A percentile compares a stretch with the other conserved stretches of the same genome.
Conservation (phyloP, 2,888 invertebrate genomes). For the Drosophila lacicola region DNA sequence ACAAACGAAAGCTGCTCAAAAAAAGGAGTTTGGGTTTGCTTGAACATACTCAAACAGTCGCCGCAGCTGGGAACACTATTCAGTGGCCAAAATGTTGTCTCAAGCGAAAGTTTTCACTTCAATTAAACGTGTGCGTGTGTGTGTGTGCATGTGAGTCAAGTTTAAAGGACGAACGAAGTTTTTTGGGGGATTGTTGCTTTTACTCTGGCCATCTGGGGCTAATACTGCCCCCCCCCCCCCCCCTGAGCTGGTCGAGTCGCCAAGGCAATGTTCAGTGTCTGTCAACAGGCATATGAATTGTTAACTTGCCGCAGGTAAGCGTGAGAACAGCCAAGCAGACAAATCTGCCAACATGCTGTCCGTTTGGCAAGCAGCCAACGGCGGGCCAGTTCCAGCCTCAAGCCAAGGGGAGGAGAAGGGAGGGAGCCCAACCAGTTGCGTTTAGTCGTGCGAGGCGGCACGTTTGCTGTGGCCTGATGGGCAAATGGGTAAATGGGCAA, state of each 20-base stretch:
- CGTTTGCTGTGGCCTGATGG: constrained; percentile 35
- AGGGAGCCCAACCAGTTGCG: constrained; percentile 57
- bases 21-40: constrained; percentile 41
- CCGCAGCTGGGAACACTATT: constrained; percentile 8
- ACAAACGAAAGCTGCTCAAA: constrained; percentile 23
- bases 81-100: constrained; percentile 19
- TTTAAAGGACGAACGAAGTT: constrained; percentile 29
- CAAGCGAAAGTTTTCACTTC: constrained; percentile 59
- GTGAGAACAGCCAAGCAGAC: constrained; percentile 30
- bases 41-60: constrained; percentile 31
- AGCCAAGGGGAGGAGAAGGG: background rate
- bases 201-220: constrained; percentile 26
- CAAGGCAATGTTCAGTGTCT: constrained; percentile 45
- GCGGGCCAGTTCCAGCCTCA: background rate
- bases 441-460: constrained; percentile 58
- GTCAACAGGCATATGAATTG: constrained; percentile 63
- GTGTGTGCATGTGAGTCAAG: constrained; percentile 6
- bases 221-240: constrained; percentile 24
- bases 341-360: constrained; percentile 41
- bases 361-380: constrained; percentile 55
- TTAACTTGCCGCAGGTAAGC: constrained; percentile 58
- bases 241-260: constrained; percentile 22
- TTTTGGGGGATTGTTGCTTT: constrained; percentile 5
- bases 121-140: constrained; percentile 53
- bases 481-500: constrained; percentile 16